Conservation (phyloP, 2,888 invertebrate species). For the Xestia ashworthii region DNA sequence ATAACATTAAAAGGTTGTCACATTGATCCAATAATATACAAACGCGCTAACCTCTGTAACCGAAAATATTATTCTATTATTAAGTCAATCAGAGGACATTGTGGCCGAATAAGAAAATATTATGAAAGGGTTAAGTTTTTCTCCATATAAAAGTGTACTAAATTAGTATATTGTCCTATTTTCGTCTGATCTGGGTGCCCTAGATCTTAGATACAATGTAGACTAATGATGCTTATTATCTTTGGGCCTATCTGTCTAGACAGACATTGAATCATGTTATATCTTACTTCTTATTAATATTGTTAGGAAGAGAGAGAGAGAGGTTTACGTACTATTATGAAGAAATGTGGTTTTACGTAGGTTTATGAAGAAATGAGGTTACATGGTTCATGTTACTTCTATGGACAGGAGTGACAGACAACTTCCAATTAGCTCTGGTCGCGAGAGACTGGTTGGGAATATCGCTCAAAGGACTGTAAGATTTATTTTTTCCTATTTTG, state of each 20-base stretch:
- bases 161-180: conserved; percentile 20
- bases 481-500: too few species aligned
- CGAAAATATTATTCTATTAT: neutral
- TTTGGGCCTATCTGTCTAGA: conserved; percentile 42
- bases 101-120: neutral
- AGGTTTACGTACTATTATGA: too few species aligned
- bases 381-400: too few species aligned
- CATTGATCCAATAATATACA: neutral
- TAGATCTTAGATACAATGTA: conserved; percentile 34
- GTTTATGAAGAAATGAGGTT: too few species aligned
- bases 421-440: too few species aligned
- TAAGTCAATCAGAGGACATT: conserved; percentile 30
- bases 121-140: neutral
- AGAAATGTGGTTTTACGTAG: too few species aligned
- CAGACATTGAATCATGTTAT: neutral
- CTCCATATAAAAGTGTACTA: neutral
- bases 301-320: too few species aligned
- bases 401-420: too few species aligned
- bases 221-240: conserved; percentile 36
- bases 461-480: too few species aligned
- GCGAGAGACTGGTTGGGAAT: too few species aligned
- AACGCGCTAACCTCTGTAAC: neutral
- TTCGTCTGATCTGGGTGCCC: conserved; percentile 7
- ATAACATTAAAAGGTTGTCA: neutral
- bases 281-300: neutral